Evolutionary conservation across 1,140 invertebrate genomes (phyloP).

Genomic region (Rhopalosiphum maidis): DNA sequence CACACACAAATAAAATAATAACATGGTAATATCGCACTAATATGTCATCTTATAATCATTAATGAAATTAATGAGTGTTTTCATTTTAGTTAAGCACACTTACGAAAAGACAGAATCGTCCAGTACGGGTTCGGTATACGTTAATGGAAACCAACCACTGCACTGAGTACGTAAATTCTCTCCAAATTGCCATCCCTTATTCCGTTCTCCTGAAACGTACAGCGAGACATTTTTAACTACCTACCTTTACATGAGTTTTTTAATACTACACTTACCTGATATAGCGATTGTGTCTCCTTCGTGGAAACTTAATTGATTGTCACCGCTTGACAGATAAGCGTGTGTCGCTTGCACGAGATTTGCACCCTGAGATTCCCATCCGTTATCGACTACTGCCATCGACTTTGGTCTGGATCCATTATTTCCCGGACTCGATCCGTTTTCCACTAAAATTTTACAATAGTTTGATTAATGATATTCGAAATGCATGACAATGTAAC

Average conservation of each 20-base stretch:
- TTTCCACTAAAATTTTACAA: slow-evolving; percentile 63
- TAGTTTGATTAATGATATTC: neutral
- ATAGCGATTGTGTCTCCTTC: slow-evolving; percentile 88
- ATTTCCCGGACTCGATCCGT: slow-evolving; percentile 66
- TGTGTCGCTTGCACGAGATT: slow-evolving; percentile 83
- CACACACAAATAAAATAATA: neutral
- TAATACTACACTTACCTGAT: slow-evolving; percentile 68
- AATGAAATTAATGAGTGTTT: neutral
- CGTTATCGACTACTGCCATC: slow-evolving; percentile 70
- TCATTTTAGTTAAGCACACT: slow-evolving; percentile 59
- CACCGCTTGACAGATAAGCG: slow-evolving; percentile 86
- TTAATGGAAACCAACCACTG: slow-evolving; percentile 92
- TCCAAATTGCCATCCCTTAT: slow-evolving; percentile 95
- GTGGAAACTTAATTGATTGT: slow-evolving; percentile 90
- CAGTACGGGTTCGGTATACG: slow-evolving; percentile 81
- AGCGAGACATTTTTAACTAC: neutral
- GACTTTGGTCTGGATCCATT: slow-evolving; percentile 69
- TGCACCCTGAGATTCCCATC: slow-evolving; percentile 65
- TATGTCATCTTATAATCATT: neutral
- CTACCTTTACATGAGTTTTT: neutral
- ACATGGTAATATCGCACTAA: too few relatives aligned
- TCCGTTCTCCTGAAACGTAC: slow-evolving; percentile 71
- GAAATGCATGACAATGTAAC: neutral
- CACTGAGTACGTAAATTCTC: slow-evolving; percentile 88
- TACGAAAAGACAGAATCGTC: slow-evolving; percentile 68